Evolutionary conservation across 1,140 invertebrate species (phyloP).

Genomic region (Drosophila mauritiana): DNA sequence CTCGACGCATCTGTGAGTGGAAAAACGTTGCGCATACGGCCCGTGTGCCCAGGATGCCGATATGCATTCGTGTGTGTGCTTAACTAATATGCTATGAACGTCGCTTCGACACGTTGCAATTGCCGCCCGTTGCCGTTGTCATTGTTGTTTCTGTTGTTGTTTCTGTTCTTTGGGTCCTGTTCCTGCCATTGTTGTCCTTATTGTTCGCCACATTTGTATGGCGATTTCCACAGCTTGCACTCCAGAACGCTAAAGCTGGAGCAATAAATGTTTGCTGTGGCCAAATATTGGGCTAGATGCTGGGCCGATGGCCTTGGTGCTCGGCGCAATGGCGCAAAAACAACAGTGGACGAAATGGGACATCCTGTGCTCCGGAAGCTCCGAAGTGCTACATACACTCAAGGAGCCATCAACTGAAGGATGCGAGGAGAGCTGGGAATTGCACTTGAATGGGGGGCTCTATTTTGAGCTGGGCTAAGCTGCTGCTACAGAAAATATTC

Average conservation of each 20-base stretch:
- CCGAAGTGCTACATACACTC: slow-evolving; percentile 34
- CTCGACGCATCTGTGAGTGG: slow-evolving; percentile 34
- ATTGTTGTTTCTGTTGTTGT: slow-evolving; percentile 7
- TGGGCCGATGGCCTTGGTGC: slow-evolving; percentile 17
- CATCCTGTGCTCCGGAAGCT: slow-evolving; percentile 14
- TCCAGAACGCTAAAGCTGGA: slow-evolving; percentile 5
- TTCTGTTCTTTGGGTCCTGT: slow-evolving; percentile 10
- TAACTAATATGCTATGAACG: slow-evolving; percentile 64
- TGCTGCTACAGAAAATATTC: not conserved
- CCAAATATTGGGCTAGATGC: slow-evolving; percentile 34
- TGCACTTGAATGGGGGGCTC: slow-evolving; percentile 1
- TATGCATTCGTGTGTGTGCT: slow-evolving; percentile 34
- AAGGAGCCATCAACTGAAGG: slow-evolving; percentile 14
- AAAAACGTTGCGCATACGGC: slow-evolving; percentile 59
- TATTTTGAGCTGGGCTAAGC: not conserved
- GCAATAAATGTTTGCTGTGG: slow-evolving; percentile 57
- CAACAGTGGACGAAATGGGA: slow-evolving; percentile 6
- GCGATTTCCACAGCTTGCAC: slow-evolving; percentile 23
- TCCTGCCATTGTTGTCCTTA: slow-evolving; percentile 28
- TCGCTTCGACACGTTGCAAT: slow-evolving; percentile 70
- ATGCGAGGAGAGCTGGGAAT: slow-evolving; percentile 5
- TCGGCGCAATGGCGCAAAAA: not conserved
- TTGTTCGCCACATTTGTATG: slow-evolving; percentile 51
- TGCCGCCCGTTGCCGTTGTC: slow-evolving; percentile 42
- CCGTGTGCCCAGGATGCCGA: slow-evolving; percentile 18